phyloP scores from a whole-genome alignment of 1,140 invertebrate genomes.

The Linepithema humile region DNA sequence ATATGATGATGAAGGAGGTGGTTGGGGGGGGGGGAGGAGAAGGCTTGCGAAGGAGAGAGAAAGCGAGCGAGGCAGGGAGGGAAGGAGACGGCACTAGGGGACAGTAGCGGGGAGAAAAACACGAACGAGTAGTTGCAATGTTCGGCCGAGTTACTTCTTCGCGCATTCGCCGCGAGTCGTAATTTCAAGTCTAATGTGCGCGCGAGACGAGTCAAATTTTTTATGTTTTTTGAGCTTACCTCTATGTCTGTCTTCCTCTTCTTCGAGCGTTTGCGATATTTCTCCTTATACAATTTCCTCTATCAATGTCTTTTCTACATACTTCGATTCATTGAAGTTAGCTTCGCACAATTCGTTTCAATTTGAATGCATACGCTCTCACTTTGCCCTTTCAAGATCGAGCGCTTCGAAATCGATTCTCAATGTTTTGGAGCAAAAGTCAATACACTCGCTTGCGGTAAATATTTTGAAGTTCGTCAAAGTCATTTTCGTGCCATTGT shows the following conservation, averaged over 20 bases:
- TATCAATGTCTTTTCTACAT: neutral
- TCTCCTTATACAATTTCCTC: neutral
- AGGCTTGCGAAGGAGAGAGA: conserved; percentile 43
- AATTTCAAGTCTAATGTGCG: conserved; percentile 50
- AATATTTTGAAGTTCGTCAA: neutral
- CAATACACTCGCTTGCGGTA: neutral
- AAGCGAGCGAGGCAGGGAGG: conserved; percentile 39
- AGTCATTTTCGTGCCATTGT: neutral
- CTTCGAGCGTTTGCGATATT: neutral
- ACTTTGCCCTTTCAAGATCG: neutral
- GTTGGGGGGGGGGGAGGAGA: conserved; percentile 53
- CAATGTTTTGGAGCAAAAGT: neutral
- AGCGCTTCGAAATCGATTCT: neutral
- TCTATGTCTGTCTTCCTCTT: neutral
- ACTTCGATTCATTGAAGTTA: too few relatives aligned
- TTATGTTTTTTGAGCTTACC: conserved; percentile 44
- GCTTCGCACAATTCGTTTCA: neutral
- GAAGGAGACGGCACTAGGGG: neutral
- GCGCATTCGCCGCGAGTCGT: conserved; percentile 47
- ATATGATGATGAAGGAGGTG: neutral
- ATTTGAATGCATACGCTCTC: neutral
- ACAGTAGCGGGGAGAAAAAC: neutral
- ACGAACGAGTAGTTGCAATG: conserved; percentile 61
- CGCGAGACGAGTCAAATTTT: conserved; percentile 21
- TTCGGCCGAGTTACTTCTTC: conserved; percentile 60